Base-by-base conservation (phyloP, 2,888 invertebrate genomes). In the Thymelicus acteon region DNA sequence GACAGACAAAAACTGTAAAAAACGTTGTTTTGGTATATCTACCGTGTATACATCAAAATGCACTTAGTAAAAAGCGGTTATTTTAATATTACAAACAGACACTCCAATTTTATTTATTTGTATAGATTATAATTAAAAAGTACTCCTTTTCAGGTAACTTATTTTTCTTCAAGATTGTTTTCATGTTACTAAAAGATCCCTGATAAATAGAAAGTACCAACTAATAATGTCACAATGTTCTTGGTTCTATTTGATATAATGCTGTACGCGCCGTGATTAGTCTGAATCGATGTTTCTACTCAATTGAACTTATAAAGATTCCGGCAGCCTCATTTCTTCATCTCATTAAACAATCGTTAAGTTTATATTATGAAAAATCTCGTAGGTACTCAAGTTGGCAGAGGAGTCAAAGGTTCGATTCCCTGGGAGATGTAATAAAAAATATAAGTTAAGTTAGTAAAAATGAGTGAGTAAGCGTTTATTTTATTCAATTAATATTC, bases 291-390 rank as follows among this genome's bases (percentile, higher is more conserved):
- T 90, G 89, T 87, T 91, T 92, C 91, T 91, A 79, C 82, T 84
- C 92, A 91, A 93, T 93, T 92, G 91, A 91, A 91, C 92, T 92
- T 88, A 89, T 88, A 87, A 90, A 90, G 90, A 90, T 85, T 89
- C 77, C 77, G 72, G 68, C 76, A 74, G 75, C 77, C 75, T 75
- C 80, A 91, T 82, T 91, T 87, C 92, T 92, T 92, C 88, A 92
- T 91, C 86, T 88, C 80, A 88, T 90, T 88, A 87, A 76, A 79
- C 79, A 81, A 78, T 58, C 60, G 61, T 72, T 69, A 74, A 71
- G 71, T 72, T 60, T 61, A 71, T 61, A 60, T 8, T 19, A 19
- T 19, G 19, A 19, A 19, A 0, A 19, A 19, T 19, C 19, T 19
- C 19, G 19, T 19, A 19, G 19, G 19, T 0, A 19, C 19, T 19